phyloP scores from a whole-genome alignment of 2,113 vertebrate genomes.

The Apteryx mantelli region DNA sequence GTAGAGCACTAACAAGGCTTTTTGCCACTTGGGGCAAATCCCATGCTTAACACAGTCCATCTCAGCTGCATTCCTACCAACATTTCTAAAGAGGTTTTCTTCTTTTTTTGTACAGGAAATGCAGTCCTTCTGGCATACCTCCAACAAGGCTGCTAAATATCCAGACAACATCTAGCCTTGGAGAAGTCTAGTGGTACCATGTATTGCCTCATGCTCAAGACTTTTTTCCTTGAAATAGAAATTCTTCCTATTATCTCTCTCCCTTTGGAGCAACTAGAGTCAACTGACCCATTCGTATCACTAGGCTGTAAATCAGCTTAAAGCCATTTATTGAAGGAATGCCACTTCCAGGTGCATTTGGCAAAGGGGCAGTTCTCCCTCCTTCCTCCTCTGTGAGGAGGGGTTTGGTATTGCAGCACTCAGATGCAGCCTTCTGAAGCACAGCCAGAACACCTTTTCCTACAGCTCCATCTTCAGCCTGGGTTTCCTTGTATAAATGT shows the following conservation, averaged over 20 bases:
- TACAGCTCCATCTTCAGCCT: accelerated
- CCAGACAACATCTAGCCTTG: no score
- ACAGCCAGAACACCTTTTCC: not conserved
- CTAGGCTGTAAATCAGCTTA: not conserved
- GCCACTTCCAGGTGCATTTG: not conserved
- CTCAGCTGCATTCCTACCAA: not conserved
- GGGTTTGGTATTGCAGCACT: not conserved
- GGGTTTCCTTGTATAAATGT: not conserved
- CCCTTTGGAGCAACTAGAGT: not conserved
- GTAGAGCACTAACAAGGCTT: not conserved
- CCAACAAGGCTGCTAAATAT: not conserved
- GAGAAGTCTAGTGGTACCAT: not conserved
- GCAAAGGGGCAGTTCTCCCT: not conserved
- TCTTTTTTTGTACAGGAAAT: not conserved
- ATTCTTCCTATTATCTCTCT: not conserved
- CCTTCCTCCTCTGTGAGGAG: not conserved
- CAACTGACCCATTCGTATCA: no score
- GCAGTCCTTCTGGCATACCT: not conserved
- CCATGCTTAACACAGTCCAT: accelerated
- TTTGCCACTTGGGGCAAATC: not conserved
- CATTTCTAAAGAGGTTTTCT: not conserved
- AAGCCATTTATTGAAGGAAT: not conserved
- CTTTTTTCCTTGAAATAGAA: not conserved
- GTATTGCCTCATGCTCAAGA: not conserved
- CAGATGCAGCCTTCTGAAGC: not conserved